These are phyloP conservation scores for Protobothrops flavoviridis DNA, from an alignment of 2,113 vertebrate species.

Conservation along the genomic window DNA sequence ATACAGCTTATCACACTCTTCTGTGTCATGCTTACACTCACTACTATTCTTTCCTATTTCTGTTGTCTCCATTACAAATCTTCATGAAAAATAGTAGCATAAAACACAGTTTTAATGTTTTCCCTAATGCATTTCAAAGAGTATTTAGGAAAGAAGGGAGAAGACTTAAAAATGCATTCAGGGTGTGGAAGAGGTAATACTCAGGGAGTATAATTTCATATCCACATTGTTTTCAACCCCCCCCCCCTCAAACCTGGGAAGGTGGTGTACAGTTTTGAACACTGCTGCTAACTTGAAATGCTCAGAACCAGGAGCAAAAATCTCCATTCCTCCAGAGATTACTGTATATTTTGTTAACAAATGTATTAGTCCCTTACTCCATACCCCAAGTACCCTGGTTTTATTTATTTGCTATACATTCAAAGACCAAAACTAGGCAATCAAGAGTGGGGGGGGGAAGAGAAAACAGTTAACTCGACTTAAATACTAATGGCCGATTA, in stretches of 20 bases:
- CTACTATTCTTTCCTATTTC: neutral
- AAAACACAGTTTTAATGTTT: neutral
- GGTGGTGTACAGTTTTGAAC: neutral
- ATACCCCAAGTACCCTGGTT: neutral
- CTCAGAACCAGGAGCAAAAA: neutral
- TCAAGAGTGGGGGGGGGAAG: neutral
- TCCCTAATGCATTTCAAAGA: neutral
- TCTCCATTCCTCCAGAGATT: neutral
- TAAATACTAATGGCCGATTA: neutral
- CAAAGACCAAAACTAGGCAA: neutral
- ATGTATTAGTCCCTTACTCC: neutral
- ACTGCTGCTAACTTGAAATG: neutral
- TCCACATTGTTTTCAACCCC: neutral
- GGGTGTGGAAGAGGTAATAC: neutral
- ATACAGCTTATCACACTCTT: neutral
- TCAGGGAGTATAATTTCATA: neutral
- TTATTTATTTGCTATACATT: neutral
- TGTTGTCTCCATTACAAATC: neutral
- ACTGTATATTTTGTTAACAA: neutral
- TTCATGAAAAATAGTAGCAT: neutral
- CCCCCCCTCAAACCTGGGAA: neutral
- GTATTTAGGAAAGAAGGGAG: neutral
- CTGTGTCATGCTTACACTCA: neutral
- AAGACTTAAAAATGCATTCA: neutral
- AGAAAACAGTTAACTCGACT: neutral